Base-by-base conservation (phyloP, 1,140 invertebrate species). In the Gyrodactylus bullatarudis region DNA sequence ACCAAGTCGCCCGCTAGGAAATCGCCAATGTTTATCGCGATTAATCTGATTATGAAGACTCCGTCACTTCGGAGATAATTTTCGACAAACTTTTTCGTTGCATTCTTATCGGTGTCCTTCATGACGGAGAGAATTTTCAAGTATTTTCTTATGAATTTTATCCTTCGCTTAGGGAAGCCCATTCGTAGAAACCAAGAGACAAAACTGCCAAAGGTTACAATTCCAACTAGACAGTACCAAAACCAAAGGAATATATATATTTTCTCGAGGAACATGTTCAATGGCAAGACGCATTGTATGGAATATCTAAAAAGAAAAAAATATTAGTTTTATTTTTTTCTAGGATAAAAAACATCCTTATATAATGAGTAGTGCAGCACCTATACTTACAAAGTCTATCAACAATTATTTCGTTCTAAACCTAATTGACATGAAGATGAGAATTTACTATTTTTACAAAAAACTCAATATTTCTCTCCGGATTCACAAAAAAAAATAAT, bases 1-100 rank as follows among this genome's bases (percentile, higher is more conserved):
- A 68, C 34, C 1, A 76, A n/a, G 27, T 75, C 75, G 20, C 75
- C 74, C 0, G 75, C 72, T 1, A 75, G 69, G 25, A 76, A 22
- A 22, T 74, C 73, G 21, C 75, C 75, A 8, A 74, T 72, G 54
- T 76, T 76, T 20, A 72, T 75, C 1, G 76, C 24, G 20, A 76
- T 69, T 26, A 76, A 21, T 1, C 75, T 54, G 20, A 76, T 26
- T 1, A 76, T 69, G 70, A 76, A 74, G 1, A 76, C 74, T 1
- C 76, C 76, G 34, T 76, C 76, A n/a, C 34, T 25, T 20, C 75
- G 34, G 0, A 76, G 68, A 73, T 76, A 76, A 20, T 34, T 34
- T 23, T 75, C 73, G 19, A 70, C 26, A 71, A 76, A 76, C 26
- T 73, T 73, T 23, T 23, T 23, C 2, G 34, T 73, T 1, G 72